These are phyloP conservation scores for Rhinolophus ferrumequinum DNA, from an alignment of 2,113 vertebrate species.

Conservation along the genomic window DNA sequence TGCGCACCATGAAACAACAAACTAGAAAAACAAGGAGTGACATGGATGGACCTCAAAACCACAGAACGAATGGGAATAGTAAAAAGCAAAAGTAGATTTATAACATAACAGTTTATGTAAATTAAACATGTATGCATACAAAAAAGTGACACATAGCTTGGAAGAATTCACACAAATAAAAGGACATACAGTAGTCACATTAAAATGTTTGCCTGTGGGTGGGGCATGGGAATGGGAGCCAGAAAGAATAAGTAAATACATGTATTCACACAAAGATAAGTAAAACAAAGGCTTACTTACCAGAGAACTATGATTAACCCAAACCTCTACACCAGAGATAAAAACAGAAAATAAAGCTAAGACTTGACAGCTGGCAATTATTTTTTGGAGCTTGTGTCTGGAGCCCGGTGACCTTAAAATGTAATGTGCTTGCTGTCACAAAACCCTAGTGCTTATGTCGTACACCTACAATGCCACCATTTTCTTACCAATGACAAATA, in stretches of 20 bases:
- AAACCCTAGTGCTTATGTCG: background rate
- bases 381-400: background rate
- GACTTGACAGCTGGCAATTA: background rate
- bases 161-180: background rate
- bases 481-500: background rate
- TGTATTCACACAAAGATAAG: background rate
- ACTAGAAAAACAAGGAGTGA: accelerated
- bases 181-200: too few species aligned
- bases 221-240: background rate
- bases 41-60: background rate
- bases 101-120: background rate
- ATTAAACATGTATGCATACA: background rate
- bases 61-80: background rate
- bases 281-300: background rate
- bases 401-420: background rate
- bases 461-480: background rate
- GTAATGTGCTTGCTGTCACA: background rate
- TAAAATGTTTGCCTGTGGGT: background rate
- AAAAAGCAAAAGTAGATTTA: background rate
- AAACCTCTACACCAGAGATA: background rate
- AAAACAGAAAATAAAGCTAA: background rate
- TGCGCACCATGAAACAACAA: background rate
- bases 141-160: background rate
- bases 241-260: background rate
- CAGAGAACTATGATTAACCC: background rate